phyloP scores from a whole-genome alignment of 2,888 invertebrate genomes.

The Caenorhabditis sp. region DNA sequence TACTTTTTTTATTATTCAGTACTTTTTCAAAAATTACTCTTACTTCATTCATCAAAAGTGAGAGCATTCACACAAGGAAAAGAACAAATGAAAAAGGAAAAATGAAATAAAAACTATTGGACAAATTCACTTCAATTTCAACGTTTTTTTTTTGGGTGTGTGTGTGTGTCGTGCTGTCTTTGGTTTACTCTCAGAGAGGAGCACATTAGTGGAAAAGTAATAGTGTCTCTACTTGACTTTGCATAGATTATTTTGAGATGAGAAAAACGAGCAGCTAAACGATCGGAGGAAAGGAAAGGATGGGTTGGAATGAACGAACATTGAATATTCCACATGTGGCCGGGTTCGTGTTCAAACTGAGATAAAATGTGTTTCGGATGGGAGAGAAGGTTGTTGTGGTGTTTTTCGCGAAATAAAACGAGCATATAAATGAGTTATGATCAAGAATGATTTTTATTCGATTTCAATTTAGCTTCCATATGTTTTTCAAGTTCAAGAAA shows the following conservation, averaged over 20 bases:
- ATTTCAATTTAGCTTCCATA: not conserved
- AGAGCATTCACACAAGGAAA: too few species aligned
- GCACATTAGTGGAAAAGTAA: slow-evolving; percentile 3
- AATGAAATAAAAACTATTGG: slow-evolving; percentile 6
- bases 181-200: not conserved
- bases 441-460: not conserved
- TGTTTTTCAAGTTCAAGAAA: not conserved
- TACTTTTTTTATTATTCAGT: not conserved
- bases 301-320: slow-evolving; percentile 1
- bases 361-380: not conserved
- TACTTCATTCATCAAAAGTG: too few species aligned
- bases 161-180: not conserved
- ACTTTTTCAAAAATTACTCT: slow-evolving; percentile 1
- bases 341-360: not conserved
- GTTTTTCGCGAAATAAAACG: not conserved
- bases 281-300: not conserved
- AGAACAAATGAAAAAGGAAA: too few species aligned
- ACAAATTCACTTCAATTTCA: not conserved
- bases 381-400: not conserved
- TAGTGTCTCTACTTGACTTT: slow-evolving; percentile 4
- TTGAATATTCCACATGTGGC: slow-evolving; percentile 6
- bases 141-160: slow-evolving; percentile 3
- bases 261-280: slow-evolving; percentile 4
- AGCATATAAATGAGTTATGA: not conserved
- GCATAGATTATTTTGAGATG: slow-evolving; percentile 7